Evolutionary conservation across 2,113 vertebrate genomes (phyloP).

Genomic region (Anarrhichthys ocellatus): DNA sequence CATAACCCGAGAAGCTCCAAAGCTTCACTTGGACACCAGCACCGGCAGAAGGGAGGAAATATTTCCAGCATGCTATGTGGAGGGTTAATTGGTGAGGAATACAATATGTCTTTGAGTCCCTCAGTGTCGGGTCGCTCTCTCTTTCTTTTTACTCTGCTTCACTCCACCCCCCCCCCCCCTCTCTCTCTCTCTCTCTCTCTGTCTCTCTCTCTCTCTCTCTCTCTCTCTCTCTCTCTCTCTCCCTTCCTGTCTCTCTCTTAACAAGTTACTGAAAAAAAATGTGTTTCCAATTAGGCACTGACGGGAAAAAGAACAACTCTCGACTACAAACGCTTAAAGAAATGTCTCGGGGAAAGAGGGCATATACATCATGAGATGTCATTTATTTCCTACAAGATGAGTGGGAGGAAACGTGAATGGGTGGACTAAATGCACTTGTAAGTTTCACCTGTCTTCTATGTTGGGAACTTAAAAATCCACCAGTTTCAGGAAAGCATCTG

Average conservation of each 20-base stretch:
- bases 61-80: conserved; percentile 45
- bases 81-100: conserved; percentile 66
- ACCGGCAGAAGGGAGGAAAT: conserved; percentile 53
- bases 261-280: conserved; percentile 72
- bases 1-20: conserved; percentile 34
- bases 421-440: conserved; percentile 16
- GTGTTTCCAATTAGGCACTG: conserved; percentile 81
- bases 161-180: conserved; percentile 33
- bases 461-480: not conserved
- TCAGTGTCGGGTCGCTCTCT: conserved; percentile 44
- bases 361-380: not conserved
- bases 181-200: conserved; percentile 48
- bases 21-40: conserved; percentile 35
- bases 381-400: not conserved
- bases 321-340: conserved; percentile 31
- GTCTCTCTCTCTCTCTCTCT: conserved; percentile 26
- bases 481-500: not conserved
- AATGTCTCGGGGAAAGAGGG: conserved; percentile 11
- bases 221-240: conserved; percentile 42
- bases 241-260: conserved; percentile 60
- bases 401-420: not conserved
- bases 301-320: conserved; percentile 51
- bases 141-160: conserved; percentile 20
- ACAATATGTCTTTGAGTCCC: conserved; percentile 67
- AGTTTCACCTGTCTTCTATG: conserved; percentile 19